phyloP scores from a whole-genome alignment of 2,113 vertebrate genomes.

The Rhineura floridana region DNA sequence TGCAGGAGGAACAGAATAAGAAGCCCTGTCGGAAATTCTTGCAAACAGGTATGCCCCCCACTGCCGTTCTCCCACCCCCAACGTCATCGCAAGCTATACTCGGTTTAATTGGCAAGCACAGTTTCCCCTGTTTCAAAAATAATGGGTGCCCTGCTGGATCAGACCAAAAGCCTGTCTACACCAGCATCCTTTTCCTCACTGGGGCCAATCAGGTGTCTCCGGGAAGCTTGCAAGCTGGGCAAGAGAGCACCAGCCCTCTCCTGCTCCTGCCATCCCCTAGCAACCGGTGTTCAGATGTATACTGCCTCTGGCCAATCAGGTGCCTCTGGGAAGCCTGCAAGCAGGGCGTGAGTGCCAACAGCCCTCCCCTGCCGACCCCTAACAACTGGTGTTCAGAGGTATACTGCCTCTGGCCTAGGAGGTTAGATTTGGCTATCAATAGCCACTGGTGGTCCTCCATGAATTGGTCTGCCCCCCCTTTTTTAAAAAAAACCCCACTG shows the following conservation, averaged over 20 bases:
- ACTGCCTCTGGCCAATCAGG: background rate
- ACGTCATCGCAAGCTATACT: background rate
- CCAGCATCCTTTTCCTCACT: too few species aligned
- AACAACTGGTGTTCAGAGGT: background rate
- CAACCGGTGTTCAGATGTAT: background rate
- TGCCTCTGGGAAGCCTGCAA: background rate
- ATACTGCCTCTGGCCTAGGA: background rate
- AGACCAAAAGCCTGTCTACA: too few species aligned
- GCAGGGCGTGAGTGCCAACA: too few species aligned
- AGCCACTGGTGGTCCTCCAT: too few species aligned
- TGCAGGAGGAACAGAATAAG: conserved; percentile 82
- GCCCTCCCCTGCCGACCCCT: background rate
- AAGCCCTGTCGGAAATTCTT: conserved; percentile 82
- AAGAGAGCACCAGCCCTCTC: background rate
- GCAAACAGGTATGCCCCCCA: conserved; percentile 71
- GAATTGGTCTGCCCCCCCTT: background rate
- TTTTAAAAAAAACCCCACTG: background rate
- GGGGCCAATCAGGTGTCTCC: background rate
- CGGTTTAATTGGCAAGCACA: too few species aligned
- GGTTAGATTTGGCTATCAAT: too few species aligned
- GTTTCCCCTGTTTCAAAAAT: too few species aligned
- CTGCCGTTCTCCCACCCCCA: background rate
- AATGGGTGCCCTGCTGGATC: too few species aligned
- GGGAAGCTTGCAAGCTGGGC: background rate
- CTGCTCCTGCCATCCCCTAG: background rate